Evolutionary conservation across 2,888 invertebrate species (phyloP).

Genomic region (Archaeoteleia sp.): DNA sequence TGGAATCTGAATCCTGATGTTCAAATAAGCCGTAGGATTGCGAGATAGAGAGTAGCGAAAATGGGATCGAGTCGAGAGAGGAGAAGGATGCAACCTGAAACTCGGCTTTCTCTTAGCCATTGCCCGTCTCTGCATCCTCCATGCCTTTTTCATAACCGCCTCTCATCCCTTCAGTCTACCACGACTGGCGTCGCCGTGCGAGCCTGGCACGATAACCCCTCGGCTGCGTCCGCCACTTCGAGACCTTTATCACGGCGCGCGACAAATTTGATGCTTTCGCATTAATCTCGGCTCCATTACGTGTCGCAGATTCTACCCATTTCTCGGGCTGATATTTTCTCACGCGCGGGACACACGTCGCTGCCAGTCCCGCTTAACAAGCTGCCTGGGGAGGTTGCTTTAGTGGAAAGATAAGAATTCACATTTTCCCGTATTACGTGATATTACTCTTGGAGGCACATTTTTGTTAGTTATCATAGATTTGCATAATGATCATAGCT

Average conservation of each 20-base stretch:
- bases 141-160: constrained; percentile 14
- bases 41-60: constrained; percentile 39
- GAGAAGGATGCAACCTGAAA: constrained; percentile 53
- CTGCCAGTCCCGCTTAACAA: constrained; percentile 42
- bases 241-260: constrained; percentile 59
- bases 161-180: background rate
- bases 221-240: constrained; percentile 34
- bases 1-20: constrained; percentile 50
- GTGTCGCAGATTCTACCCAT: constrained; percentile 43
- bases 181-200: constrained; percentile 1
- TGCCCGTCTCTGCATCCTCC: constrained; percentile 6
- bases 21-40: constrained; percentile 51
- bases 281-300: constrained; percentile 64
- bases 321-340: constrained; percentile 21
- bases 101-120: constrained; percentile 29
- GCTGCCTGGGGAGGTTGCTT: constrained; percentile 23
- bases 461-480: too few species aligned
- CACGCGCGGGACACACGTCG: constrained; percentile 17
- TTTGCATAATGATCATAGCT: too few species aligned
- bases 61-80: constrained; percentile 60
- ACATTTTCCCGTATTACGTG: too few species aligned
- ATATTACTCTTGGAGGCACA: too few species aligned
- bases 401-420: too few species aligned
- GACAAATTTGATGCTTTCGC: constrained; percentile 64
- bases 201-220: constrained; percentile 10